A percentile compares a stretch with the other conserved stretches of the same genome.
These are phyloP conservation scores for Spicauda simplicius DNA, from an alignment of 2,888 invertebrate genomes.

Conservation along the genomic window DNA sequence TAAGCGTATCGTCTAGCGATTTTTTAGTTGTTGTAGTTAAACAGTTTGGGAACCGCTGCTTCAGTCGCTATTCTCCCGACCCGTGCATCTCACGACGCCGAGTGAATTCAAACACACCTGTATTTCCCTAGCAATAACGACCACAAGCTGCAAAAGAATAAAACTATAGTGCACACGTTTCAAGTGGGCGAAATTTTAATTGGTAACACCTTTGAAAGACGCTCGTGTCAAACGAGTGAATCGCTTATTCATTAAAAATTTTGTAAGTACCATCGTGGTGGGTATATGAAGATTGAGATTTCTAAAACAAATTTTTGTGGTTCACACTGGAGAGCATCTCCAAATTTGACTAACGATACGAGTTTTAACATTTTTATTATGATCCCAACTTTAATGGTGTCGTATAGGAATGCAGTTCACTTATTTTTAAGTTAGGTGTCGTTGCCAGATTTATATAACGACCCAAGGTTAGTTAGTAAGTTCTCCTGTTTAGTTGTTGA, in stretches of 20 bases:
- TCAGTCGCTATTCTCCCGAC: not conserved
- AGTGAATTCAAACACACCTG: constrained; percentile 5
- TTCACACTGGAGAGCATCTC: not conserved
- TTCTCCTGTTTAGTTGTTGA: no score
- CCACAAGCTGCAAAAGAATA: not conserved
- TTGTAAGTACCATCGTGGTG: constrained; percentile 9
- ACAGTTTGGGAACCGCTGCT: no score
- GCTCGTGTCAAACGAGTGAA: constrained; percentile 5
- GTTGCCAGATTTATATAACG: no score
- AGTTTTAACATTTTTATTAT: no score
- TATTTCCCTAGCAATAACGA: constrained; percentile 6
- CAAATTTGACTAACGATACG: no score
- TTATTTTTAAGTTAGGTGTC: no score
- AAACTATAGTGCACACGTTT: constrained; percentile 5
- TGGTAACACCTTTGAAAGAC: constrained; percentile 30
- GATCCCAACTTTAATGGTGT: no score
- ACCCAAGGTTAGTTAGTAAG: no score
- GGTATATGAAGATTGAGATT: not conserved
- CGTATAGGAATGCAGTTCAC: no score
- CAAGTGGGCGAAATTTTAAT: constrained; percentile 31
- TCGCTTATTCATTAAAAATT: constrained; percentile 27
- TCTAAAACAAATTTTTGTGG: not conserved
- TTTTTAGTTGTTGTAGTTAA: no score
- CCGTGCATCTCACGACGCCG: not conserved
- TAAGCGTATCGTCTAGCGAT: no score